These are phyloP conservation scores for Hartigia nigra DNA, from an alignment of 2,888 invertebrate species.

Conservation along the genomic window DNA sequence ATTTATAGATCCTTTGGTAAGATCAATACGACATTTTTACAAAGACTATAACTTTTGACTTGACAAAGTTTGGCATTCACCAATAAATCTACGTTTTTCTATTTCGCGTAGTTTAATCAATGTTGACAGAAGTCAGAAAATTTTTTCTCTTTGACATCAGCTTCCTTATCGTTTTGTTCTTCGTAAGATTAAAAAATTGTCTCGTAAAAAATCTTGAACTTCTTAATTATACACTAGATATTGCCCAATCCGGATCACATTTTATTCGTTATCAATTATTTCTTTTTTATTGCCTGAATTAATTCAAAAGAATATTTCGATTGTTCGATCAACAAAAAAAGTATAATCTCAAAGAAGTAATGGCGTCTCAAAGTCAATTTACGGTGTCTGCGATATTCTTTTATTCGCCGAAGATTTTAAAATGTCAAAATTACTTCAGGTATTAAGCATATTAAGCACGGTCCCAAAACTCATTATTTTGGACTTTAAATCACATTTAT, in stretches of 20 bases:
- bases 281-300: not conserved
- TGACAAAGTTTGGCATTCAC: too few species aligned
- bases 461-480: not conserved
- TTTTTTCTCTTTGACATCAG: not conserved
- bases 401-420: not conserved
- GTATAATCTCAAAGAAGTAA: not conserved
- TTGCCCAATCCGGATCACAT: not conserved
- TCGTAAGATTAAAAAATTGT: not conserved
- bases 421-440: not conserved
- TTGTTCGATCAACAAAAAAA: not conserved
- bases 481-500: not conserved
- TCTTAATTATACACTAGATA: not conserved
- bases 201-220: not conserved
- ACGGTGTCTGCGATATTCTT: not conserved
- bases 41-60: not conserved
- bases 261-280: not conserved
- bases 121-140: not conserved
- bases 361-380: not conserved
- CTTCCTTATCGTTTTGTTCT: not conserved
- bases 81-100: too few species aligned
- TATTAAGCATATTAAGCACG: not conserved
- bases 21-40: not conserved
- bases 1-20: not conserved
- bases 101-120: too few species aligned
- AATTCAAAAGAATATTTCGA: not conserved